Base-by-base conservation (phyloP, 2,113 vertebrate genomes). In the Prietella phreatophila region DNA sequence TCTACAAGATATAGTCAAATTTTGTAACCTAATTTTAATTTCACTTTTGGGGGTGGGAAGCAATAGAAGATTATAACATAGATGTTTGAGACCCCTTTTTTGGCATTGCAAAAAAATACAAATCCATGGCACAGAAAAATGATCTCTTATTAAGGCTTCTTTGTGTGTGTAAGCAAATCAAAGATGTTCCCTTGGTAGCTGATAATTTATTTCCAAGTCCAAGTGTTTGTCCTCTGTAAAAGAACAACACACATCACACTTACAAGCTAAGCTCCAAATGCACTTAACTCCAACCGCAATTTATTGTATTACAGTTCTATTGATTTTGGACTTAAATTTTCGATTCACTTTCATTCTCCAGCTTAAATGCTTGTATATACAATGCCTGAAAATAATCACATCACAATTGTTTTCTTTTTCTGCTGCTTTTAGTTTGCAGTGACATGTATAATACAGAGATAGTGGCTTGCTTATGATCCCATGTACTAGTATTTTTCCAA, bases 201-300 rank as follows among this genome's bases (percentile, higher is more conserved):
- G 55, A 88, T 90, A 89, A 93, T 93, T 94, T 94, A 94, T 92
- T 93, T 92, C 92, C 89, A 89, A 88, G 93, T 90, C 84, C 91
- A 92, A 95, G 92, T 95, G 93, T 94, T 94, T 88, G 92, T 90
- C 90, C 89, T 92, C 91, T 90, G 79, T 93, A 93, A 92, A 92
- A 79, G 93, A 92, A 93, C 47, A 85, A 39, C 10, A 95, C 90
- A 92, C 73, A 88, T 83, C 78, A 80, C 63, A 56, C 80, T 88
- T 84, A 84, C 79, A 86, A 73, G 84, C 84, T 83, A 83, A 82
- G 71, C 47, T 65, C 83, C 85, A 69, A 71, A 79, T 78, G 84
- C 56, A 82, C 19, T 82, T 82, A 60, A 60, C 30, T 82, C 56
- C 55, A 22, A 82, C 55, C n/a, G 15, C n/a, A 73, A 67, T 81